phyloP scores from a whole-genome alignment of 2,888 invertebrate species.

The Synergus itoensis region DNA sequence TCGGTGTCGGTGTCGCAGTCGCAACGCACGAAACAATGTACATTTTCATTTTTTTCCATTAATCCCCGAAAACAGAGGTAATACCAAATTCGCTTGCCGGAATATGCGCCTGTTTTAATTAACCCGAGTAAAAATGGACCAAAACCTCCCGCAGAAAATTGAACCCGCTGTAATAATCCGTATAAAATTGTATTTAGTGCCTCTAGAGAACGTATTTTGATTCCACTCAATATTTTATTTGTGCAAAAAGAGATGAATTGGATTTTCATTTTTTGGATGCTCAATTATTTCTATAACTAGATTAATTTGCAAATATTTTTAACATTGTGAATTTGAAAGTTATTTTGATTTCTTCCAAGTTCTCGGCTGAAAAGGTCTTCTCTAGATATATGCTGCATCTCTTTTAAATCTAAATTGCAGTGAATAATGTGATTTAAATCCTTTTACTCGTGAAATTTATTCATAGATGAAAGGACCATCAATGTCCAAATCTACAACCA shows the following conservation, averaged over 20 bases:
- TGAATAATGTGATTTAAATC: not conserved
- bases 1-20: conserved; percentile 7
- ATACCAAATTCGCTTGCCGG: conserved; percentile 12
- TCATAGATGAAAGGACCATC: not conserved
- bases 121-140: not conserved
- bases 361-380: not conserved
- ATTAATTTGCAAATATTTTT: too few species aligned
- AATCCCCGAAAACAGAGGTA: not conserved
- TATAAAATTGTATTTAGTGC: not conserved
- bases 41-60: conserved; percentile 5
- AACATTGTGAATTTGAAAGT: not conserved
- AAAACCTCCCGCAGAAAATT: not conserved
- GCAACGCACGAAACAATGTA: not conserved
- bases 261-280: not conserved
- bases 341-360: not conserved
- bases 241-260: not conserved
- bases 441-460: conserved; percentile 8
- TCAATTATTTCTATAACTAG: too few species aligned
- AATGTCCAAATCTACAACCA: not conserved
- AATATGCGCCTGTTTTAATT: conserved; percentile 4
- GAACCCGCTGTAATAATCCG: not conserved
- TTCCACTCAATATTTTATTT: not conserved
- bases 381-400: not conserved
- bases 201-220: not conserved
- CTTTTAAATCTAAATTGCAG: not conserved